Base-by-base conservation (phyloP, 2,888 invertebrate genomes). In the Diarsia mendica region DNA sequence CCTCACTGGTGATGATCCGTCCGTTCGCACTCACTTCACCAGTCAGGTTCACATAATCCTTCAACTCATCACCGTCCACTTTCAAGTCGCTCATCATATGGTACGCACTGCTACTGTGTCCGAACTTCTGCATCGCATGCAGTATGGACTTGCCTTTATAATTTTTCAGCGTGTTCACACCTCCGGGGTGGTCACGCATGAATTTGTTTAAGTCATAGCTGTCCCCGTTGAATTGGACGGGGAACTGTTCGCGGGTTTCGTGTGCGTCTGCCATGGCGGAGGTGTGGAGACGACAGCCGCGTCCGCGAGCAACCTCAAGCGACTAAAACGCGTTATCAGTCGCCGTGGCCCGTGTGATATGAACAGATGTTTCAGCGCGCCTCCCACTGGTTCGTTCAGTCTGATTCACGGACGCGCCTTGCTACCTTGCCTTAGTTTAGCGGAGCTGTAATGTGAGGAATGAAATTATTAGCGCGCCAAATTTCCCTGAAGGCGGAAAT, bases 161-260 rank as follows among this genome's bases (percentile, higher is more conserved):
- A n/a, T 92, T 92, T 84, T 96, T 94, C 1, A 98, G 92, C 2
- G 97, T 97, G 87, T 97, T 97, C 0, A 97, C 91, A 0, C 98
- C 98, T 0, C 98, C 98, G 0, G 98, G 98, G 92, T 98, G 98
- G 87, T 98, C 97, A 70, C 96, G 96, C 69, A 98, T 87, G 89
- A 98, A 98, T 53, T 95, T 92, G 66, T 97, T 94, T 72, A 98
- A 94, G 90, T 98, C 97, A 92, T 98, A 98, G 67, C 92, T 92
- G 55, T 97, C 94, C 13, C 95, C 95, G 77, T 95, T 93, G 89
- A 95, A 97, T 39, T 82, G 80, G 2, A 96, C 94, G 28, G 92
- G 93, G 82, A 96, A 96, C 23, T 68, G 20, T 58, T 77, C 83
- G 83, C 79, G 78, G 72, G 69, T 58, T 72, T 77, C 78, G 67